These are phyloP conservation scores for Diploptera punctata DNA, from an alignment of 2,888 invertebrate species.

Conservation along the genomic window DNA sequence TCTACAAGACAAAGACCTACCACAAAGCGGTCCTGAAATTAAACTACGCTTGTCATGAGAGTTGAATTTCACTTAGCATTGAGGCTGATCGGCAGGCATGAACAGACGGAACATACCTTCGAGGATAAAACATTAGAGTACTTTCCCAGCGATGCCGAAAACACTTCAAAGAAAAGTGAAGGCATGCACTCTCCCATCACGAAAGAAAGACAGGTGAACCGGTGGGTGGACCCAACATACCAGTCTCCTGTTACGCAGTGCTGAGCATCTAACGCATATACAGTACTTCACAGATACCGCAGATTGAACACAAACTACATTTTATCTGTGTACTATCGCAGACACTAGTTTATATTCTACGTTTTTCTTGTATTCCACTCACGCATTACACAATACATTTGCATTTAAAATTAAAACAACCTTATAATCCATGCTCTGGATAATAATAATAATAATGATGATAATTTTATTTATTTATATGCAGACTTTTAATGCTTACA, in stretches of 20 bases:
- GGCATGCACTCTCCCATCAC: constrained; percentile 7
- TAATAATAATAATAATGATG: too few species aligned
- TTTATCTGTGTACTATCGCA: too few species aligned
- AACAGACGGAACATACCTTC: background rate
- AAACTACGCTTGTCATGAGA: background rate
- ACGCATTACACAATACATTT: too few species aligned
- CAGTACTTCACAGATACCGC: background rate
- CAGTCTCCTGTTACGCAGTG: background rate
- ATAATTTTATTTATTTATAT: too few species aligned
- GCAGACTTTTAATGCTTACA: too few species aligned
- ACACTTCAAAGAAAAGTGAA: background rate
- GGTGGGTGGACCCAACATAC: background rate
- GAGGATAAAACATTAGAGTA: constrained; percentile 7
- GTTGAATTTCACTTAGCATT: background rate
- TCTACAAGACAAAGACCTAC: too few species aligned
- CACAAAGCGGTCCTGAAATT: background rate
- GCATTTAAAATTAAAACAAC: too few species aligned
- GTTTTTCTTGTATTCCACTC: too few species aligned
- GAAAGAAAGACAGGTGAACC: constrained; percentile 5
- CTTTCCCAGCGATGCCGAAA: constrained; percentile 1
- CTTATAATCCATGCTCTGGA: too few species aligned
- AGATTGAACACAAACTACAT: too few species aligned
- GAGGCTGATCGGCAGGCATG: constrained; percentile 4
- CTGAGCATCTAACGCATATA: background rate
- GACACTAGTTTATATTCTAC: too few species aligned